Base-by-base conservation (phyloP, 2,888 invertebrate genomes). In the Dugesia japonica region DNA sequence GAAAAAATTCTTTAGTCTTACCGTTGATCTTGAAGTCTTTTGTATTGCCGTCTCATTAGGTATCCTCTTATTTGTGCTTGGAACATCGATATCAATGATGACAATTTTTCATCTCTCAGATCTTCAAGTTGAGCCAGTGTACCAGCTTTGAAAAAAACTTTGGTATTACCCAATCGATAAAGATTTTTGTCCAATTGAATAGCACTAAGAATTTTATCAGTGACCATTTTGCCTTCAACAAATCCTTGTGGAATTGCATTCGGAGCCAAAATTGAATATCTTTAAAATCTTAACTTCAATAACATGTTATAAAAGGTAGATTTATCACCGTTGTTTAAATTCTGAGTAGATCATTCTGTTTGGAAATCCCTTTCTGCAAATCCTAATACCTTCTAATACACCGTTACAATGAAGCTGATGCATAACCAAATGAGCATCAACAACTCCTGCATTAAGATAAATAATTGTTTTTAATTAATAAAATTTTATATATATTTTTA, bases 131-230 rank as follows among this genome's bases (percentile, higher is more conserved):
- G 92, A 92, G 98, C 99, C 89, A 99, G 88, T 86, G 97, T 94
- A 89, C 99, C 98, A 83, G 98, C 97, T 85, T 97, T 93, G 94
- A 99, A 99, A 92, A 99, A 99, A 90, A 94, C 95, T 92, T 98
- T 98, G 81, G 95, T 98, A 87, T 92, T 91, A 87, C 98, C 98
- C 86, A 95, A 90, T 88, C 94, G 90, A 89, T 92, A 98, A 86
- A 90, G 90, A 86, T 95, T 94, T 80, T 90, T 89, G 87, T 93
- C 94, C 86, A 98, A 89, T 85, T 88, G 89, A 31, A 86, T 84
- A 71, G 86, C 85, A 72, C 82, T 81, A 79, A 87, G 88, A 71
- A 85, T 83, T 80, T 85, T 84, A 76, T 83, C 84, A 80, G 92
- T 92, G 80, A 92, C 90, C 84, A 89, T 84, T 81, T 86, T 86